phyloP scores from a whole-genome alignment of 1,140 invertebrate species.

The Ceratina calcarata region DNA sequence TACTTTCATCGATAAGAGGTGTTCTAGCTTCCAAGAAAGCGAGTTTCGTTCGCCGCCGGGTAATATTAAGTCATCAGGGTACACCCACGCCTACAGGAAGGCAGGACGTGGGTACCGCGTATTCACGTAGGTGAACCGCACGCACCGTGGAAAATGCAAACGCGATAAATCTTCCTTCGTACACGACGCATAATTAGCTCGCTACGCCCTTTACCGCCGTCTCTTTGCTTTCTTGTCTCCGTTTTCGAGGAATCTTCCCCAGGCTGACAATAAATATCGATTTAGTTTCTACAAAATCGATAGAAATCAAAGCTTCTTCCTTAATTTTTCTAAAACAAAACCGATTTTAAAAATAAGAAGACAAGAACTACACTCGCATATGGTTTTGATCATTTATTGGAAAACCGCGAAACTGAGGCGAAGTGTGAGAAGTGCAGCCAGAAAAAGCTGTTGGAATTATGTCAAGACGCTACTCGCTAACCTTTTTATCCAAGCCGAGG shows the following conservation, averaged over 20 bases:
- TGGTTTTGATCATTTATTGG: too few relatives aligned
- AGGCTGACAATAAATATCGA: too few relatives aligned
- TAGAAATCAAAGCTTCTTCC: too few relatives aligned
- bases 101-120: conserved; percentile 1
- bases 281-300: too few relatives aligned
- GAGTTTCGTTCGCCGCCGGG: conserved; percentile 35
- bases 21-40: conserved; percentile 30
- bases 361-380: too few relatives aligned
- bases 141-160: conserved; percentile 49
- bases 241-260: not conserved
- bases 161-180: conserved; percentile 68
- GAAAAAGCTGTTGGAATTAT: not conserved
- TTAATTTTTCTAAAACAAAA: too few relatives aligned
- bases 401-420: too few relatives aligned
- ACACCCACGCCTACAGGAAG: conserved; percentile 48
- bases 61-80: conserved; percentile 64
- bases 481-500: too few relatives aligned
- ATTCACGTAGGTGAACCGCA: conserved; percentile 48
- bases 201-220: conserved; percentile 20
- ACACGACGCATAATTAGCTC: conserved; percentile 59
- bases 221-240: conserved; percentile 3
- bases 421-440: not conserved
- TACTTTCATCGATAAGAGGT: too few relatives aligned
- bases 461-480: not conserved
- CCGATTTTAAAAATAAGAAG: too few relatives aligned